A percentile compares a stretch with the other conserved stretches of the same genome.
These are phyloP conservation scores for Timema cristinae DNA, from an alignment of 2,888 invertebrate genomes.

Conservation along the genomic window DNA sequence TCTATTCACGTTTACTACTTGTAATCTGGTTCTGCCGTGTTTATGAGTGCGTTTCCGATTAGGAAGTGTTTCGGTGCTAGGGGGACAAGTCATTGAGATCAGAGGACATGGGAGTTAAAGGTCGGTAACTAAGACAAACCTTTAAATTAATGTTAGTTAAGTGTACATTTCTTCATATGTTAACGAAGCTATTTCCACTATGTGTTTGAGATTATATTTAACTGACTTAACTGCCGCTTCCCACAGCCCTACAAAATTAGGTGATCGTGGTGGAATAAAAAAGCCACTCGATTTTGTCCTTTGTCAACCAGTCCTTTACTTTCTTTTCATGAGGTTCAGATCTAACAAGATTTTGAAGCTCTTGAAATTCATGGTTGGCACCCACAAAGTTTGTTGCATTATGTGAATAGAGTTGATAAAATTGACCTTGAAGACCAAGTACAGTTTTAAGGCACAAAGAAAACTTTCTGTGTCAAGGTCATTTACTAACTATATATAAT, in stretches of 20 bases:
- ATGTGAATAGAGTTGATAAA: slow-evolving; percentile 37
- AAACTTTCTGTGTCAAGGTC: slow-evolving; percentile 38
- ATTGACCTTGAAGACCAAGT: slow-evolving; percentile 37
- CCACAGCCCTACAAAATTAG: slow-evolving; percentile 41
- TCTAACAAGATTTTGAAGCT: too few species aligned
- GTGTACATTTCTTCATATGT: slow-evolving; percentile 26
- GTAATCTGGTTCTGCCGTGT: slow-evolving; percentile 29
- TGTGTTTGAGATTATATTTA: slow-evolving; percentile 36
- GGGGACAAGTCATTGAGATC: slow-evolving; percentile 33
- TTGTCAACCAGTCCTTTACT: slow-evolving; percentile 14
- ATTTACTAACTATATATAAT: slow-evolving; percentile 39
- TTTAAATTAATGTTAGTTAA: slow-evolving; percentile 37
- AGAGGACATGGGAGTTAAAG: slow-evolving; percentile 34
- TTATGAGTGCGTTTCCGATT: slow-evolving; percentile 30
- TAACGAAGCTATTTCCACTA: slow-evolving; percentile 33
- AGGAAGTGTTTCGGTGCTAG: slow-evolving; percentile 39
- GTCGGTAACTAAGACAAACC: slow-evolving; percentile 37
- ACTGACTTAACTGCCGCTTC: slow-evolving; percentile 40
- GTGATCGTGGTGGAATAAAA: slow-evolving; percentile 39
- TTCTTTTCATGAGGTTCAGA: too few species aligned
- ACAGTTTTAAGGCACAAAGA: slow-evolving; percentile 38
- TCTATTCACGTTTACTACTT: slow-evolving; percentile 24
- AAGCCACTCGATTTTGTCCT: slow-evolving; percentile 37
- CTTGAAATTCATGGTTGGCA: slow-evolving; percentile 33
- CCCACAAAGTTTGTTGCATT: slow-evolving; percentile 41